A percentile compares a stretch with the other conserved stretches of the same genome.
Conservation (phyloP, 2,888 invertebrate genomes). For the Drosophila antonietae region DNA sequence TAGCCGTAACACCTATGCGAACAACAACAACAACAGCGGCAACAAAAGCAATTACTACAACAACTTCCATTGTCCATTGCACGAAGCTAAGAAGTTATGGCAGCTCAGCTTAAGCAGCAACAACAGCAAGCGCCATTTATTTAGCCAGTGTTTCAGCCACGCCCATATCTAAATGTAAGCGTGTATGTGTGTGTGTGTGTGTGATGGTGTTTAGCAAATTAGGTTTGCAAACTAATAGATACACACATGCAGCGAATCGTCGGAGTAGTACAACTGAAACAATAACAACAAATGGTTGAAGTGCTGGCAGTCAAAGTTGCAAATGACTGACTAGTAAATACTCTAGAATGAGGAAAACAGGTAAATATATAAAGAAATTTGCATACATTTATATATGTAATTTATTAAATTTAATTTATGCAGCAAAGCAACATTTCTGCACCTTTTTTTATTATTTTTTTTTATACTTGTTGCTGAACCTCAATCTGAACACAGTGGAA, state of each 20-base stretch:
- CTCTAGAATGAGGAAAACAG: neutral
- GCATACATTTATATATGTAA: too few relatives aligned
- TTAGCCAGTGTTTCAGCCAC: constrained; percentile 25
- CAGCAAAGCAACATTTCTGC: too few relatives aligned
- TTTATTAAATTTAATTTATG: too few relatives aligned
- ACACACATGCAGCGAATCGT: constrained; percentile 31
- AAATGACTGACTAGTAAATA: neutral
- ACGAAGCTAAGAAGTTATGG: constrained; percentile 67
- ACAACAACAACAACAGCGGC: constrained; percentile 16
- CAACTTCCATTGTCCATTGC: constrained; percentile 26
- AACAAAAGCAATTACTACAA: constrained; percentile 18
- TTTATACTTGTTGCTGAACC: too few relatives aligned
- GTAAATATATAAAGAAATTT: too few relatives aligned
- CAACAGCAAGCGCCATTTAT: constrained; percentile 8
- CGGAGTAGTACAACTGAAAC: constrained; percentile 5
- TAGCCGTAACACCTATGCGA: constrained; percentile 69
- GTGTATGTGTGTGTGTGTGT: constrained; percentile 6
- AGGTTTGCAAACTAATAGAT: constrained; percentile 71
- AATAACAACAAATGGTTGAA: neutral
- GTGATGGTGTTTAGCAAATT: constrained; percentile 66
- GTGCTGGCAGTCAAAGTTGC: neutral
- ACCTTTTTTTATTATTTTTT: too few relatives aligned
- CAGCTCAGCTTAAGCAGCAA: constrained; percentile 16
- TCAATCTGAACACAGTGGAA: too few relatives aligned
- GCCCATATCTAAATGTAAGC: constrained; percentile 9